phyloP scores from a whole-genome alignment of 2,113 vertebrate species.

The Oryzias woworae region DNA sequence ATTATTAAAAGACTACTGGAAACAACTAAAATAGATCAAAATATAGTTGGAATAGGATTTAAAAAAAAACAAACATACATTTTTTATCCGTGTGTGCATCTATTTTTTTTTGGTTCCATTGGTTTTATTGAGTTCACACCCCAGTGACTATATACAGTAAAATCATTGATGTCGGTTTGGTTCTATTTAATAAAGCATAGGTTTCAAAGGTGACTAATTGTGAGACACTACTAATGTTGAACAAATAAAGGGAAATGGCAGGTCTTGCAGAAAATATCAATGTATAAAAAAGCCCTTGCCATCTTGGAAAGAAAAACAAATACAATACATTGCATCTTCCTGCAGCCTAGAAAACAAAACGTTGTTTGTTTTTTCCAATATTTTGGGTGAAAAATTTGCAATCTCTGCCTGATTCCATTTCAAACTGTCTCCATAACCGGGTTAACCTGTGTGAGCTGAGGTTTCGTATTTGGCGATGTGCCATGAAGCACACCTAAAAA shows the following conservation, averaged over 20 bases:
- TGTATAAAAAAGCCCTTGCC: constrained; percentile 4
- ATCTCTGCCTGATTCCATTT: constrained; percentile 44
- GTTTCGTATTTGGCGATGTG: constrained; percentile 58
- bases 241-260: constrained; percentile 27
- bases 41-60: too few species aligned
- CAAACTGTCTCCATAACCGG: constrained; percentile 41
- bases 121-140: constrained; percentile 44
- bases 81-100: too few species aligned
- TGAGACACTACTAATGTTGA: constrained; percentile 28
- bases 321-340: neutral
- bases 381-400: constrained; percentile 43
- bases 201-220: constrained; percentile 55
- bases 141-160: constrained; percentile 42
- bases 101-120: neutral
- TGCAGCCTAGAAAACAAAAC: too few species aligned
- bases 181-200: constrained; percentile 58
- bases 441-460: constrained; percentile 42
- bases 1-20: too few species aligned
- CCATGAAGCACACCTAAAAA: constrained; percentile 47
- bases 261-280: neutral
- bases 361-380: too few species aligned
- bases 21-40: too few species aligned
- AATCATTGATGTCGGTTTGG: constrained; percentile 32
- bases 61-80: too few species aligned
- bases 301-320: constrained; percentile 7